phyloP scores from a whole-genome alignment of 1,140 invertebrate species.

The Drosophila paulistorum region DNA sequence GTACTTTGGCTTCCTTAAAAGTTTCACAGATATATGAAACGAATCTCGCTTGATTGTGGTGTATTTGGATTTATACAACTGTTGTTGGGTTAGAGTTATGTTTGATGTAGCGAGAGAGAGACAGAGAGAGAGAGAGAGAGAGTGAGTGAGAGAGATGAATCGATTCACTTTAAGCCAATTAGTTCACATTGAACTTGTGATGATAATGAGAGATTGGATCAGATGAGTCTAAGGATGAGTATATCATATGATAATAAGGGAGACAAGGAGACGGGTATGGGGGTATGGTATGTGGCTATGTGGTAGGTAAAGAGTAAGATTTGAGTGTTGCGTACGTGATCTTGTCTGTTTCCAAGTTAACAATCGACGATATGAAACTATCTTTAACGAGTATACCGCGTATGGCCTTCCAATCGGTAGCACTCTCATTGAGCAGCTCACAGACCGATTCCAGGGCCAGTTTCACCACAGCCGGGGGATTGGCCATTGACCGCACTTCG shows the following conservation, averaged over 20 bases:
- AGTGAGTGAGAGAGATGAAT: not conserved
- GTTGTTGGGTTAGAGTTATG: conserved; percentile 1
- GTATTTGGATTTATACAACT: conserved; percentile 1
- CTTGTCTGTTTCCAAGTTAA: conserved; percentile 98
- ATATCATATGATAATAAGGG: conserved; percentile 21
- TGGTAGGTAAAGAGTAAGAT: conserved; percentile 64
- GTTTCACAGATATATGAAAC: not conserved
- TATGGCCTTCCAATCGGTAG: conserved; percentile 97
- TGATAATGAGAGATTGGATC: not conserved
- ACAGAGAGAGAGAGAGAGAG: conserved; percentile 1
- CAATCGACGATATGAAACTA: conserved; percentile 98
- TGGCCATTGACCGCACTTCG: conserved; percentile 96
- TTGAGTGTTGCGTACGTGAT: conserved; percentile 91
- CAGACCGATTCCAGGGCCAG: conserved; percentile 98
- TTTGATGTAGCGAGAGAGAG: not conserved
- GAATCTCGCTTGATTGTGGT: not conserved
- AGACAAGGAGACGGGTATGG: conserved; percentile 3
- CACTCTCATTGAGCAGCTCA: conserved; percentile 92
- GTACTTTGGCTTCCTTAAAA: not conserved
- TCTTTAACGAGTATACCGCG: conserved; percentile 97
- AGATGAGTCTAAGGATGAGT: conserved; percentile 57
- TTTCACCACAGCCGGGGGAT: conserved; percentile 96
- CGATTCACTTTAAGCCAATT: conserved; percentile 22
- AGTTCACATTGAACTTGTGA: conserved; percentile 20
- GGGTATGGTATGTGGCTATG: no score